Base-by-base conservation (phyloP, 2,113 vertebrate species). In the Aegotheles bennettii region DNA sequence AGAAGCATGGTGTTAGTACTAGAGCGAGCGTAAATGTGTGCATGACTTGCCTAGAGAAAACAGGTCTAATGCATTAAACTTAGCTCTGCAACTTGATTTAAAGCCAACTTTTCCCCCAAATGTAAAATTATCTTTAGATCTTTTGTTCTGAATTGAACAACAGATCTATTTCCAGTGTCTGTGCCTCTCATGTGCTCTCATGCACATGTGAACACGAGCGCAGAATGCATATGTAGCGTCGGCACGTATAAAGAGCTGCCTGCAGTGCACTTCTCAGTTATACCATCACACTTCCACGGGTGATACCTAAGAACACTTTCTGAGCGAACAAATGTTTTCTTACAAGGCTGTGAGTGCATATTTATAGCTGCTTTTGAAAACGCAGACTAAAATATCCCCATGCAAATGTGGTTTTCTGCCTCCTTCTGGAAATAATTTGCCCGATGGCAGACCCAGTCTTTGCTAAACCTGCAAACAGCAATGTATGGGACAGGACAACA, bases 301-400 rank as follows among this genome's bases (percentile, higher is more conserved):
- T 5, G 2, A 64, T 48, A 25, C 59, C 43, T 38, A 28, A 26
- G 68, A 33, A 21, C 50, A 1, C 17, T 23, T 74, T 40, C 65
- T 20, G 81, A 76, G 40, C 1, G 21, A 82, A 21, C 33, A 64
- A 51, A 45, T 8, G 11, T 23, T 56, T 82, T 38, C 51, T 84
- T 40, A 16, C 16, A 12, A 35, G 42, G 36, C 36, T 65, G 9
- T 2, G 56, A 60, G 51, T 9, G 23, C 28, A 2, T 61, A 73
- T 94, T 84, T 69, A 65, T 29, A 89, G 78, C 36, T 35, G 87
- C 1, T 28, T 90, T 76, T 89, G 94, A 82, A 84, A 85, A 87
- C 4, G 13, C 5, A 6, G 45, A 18, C 59, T 50, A 35, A 94
- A 94, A 83, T 35, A 93, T 18, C 38, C n/a, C 31, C 47, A 36